These are phyloP conservation scores for Melanocharis versteri DNA, from an alignment of 2,113 vertebrate genomes.

Conservation along the genomic window DNA sequence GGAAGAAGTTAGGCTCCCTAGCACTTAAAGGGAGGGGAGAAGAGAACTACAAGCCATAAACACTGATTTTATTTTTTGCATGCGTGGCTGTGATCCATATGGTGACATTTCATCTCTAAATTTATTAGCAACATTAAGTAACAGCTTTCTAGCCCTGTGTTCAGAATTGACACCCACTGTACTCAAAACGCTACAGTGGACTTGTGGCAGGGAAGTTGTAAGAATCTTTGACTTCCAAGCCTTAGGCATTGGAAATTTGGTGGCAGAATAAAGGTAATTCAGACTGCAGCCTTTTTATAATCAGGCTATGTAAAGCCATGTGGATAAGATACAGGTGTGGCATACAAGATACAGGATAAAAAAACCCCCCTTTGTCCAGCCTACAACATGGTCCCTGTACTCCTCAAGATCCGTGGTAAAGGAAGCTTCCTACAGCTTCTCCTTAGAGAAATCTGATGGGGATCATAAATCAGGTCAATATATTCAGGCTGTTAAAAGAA, in stretches of 20 bases:
- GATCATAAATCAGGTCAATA: not conserved
- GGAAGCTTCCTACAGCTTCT: not conserved
- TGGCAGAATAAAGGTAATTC: not conserved
- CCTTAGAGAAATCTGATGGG: not conserved
- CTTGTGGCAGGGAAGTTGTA: not conserved
- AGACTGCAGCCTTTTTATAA: not conserved
- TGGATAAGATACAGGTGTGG: not conserved
- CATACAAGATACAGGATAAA: not conserved
- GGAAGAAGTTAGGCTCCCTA: not conserved
- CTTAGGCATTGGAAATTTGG: not conserved
- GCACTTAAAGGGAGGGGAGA: not conserved
- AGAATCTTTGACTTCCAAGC: not conserved
- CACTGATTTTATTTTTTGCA: not conserved
- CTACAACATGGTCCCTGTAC: not conserved
- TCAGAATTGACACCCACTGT: not conserved
- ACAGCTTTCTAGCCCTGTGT: not conserved
- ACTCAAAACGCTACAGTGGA: not conserved
- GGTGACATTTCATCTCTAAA: not conserved
- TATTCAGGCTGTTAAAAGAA: not conserved
- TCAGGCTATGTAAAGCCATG: not conserved
- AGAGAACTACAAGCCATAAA: not conserved
- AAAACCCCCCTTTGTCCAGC: not conserved
- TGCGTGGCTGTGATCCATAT: not conserved
- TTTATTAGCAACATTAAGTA: not conserved
- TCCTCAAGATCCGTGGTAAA: not conserved